Base-by-base conservation (phyloP, 2,888 invertebrate species). In the Carpatolechia fugitivella region DNA sequence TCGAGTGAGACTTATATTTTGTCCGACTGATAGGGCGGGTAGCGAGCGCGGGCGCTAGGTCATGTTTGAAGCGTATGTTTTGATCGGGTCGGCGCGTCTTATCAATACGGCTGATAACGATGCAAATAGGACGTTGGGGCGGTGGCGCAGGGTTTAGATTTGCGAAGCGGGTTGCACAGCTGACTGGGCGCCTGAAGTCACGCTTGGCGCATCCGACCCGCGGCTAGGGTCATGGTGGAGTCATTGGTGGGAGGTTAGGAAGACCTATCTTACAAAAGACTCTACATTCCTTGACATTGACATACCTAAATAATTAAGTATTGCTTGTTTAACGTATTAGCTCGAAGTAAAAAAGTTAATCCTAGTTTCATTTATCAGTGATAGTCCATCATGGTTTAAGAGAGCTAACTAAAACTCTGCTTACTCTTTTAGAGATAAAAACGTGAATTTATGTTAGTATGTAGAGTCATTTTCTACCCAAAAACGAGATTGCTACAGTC, bases 51-150 rank as follows among this genome's bases (percentile, higher is more conserved):
- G 18, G 38, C 36, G 41, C 41, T 41, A 41, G 41, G 41, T 18
- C 18, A 41, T 24, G 16, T 41, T 41, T 16, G 49, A 36, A n/a
- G 24, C 20, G 36, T 24, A 31, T 50, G 49, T 50, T 50, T 50
- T 36, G 49, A 36, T 36, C 36, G 49, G 16, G 40, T 29, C 40
- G 51, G 24, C 30, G 51, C 40, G 51, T 68, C 79, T 85, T 87
- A 86, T 88, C 88, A 82, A 65, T 62, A 44, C 60, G 35, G 59
- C 59, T 87, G 89, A 89, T 89, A 89, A 88, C 82, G 76, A 79
- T 64, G 69, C 62, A 74, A 79, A 82, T 72, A 61, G 65, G 60
- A 66, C 72, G 63, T 84, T 33, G 61, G 52, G 57, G 11, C 50
- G 56, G 57, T 33, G 52, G 50, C 58, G 59, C 76, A 85, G 62